These are phyloP conservation scores for Apis mellifera DNA, from an alignment of 1,140 invertebrate genomes.

Conservation along the genomic window Amel_HAv3.1 CM009933.2:448501-449000, in stretches of 20 bases:
- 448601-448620: background rate
- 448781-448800: background rate
- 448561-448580: background rate
- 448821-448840: background rate
- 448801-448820: background rate
- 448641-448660: background rate
- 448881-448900: constrained; percentile 32
- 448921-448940: background rate
- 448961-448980: too few relatives aligned
- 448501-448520: background rate
- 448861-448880: constrained; percentile 8
- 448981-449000: background rate
- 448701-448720: background rate
- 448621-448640: background rate
- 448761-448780: background rate
- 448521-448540: background rate
- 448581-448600: background rate
- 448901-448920: constrained; percentile 10
- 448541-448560: background rate
- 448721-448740: background rate
- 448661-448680: background rate
- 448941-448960: background rate
- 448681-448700: background rate
- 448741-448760: background rate
- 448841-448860: background rate